Percentiles rank a stretch among this genome's conserved stretches.
phyloP scores from a whole-genome alignment of 2,113 vertebrate species.

The Nibea albiflora region DNA sequence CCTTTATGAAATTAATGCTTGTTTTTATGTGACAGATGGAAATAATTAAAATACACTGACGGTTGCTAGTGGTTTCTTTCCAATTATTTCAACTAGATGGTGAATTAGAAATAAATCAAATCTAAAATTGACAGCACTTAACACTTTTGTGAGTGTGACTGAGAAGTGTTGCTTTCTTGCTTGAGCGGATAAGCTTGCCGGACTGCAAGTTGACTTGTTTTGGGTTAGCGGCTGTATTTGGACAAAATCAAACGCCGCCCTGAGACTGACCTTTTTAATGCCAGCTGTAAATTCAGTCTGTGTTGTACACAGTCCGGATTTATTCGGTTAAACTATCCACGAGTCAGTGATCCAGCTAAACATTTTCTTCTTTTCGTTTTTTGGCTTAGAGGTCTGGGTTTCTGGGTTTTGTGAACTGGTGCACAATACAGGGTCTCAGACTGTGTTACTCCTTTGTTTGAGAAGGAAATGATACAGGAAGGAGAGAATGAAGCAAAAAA shows the following conservation, averaged over 20 bases:
- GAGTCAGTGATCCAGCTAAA: not conserved
- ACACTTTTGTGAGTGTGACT: not conserved
- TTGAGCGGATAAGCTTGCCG: not conserved
- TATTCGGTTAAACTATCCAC: not conserved
- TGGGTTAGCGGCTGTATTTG: not conserved
- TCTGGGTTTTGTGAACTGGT: not conserved
- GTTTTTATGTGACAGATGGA: not conserved
- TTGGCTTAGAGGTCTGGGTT: not conserved
- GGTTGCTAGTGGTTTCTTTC: not conserved
- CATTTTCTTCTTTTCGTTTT: not conserved
- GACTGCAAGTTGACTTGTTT: not conserved
- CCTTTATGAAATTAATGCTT: not conserved
- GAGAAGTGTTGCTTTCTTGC: not conserved
- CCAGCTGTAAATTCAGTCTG: not conserved
- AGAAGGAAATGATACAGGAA: not conserved
- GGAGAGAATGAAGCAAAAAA: not conserved
- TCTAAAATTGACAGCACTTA: not conserved
- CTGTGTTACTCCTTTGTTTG: constrained; percentile 7
- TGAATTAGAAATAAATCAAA: not conserved
- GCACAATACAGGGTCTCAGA: not conserved
- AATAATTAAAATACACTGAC: not conserved
- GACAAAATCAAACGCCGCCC: not conserved
- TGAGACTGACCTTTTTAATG: not conserved
- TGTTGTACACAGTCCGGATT: constrained; percentile 1
- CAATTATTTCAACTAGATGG: not conserved